Evolutionary conservation across 2,888 invertebrate genomes (phyloP), one percentile per base, ranked within the genome.

Genomic region (Drosophila subsilvestris): DNA sequence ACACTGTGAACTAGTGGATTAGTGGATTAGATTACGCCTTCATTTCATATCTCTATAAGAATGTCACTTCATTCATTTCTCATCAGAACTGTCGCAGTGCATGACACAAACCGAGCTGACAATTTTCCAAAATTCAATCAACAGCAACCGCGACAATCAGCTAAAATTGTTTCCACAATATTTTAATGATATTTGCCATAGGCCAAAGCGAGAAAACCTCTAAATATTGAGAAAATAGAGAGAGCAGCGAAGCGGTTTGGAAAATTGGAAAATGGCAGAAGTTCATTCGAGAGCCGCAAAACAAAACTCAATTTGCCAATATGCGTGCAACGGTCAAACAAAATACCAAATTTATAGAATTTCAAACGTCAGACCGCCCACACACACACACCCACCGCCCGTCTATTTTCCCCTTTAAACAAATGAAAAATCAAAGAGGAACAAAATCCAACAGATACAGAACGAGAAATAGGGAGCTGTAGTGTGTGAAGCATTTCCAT

Each of bases 281-380:
- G 49, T 62, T 56, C 71, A 75, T 59, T 71, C 65, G 51, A 63
- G 37, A 67, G 57, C 58, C 44, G 63, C 58, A 70, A 25, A 71
- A 43, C 75, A 43, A 69, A 82, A 85, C 78, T 81, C 79, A 82
- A 85, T 82, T 82, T 78, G 70, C 55, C 68, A 66, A 84, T 63
- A 69, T 73, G 63, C 66, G 63, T 54, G 32, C 58, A 37, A 61
- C 62, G 63, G 57, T 43, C 79, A 76, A 79, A 82, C 76, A 78
- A 85, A 82, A 83, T 78, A 75, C 53, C 74, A 83, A 78, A 85
- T 83, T 85, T 78, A 82, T 85, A 76, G 85, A 83, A 83, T 78
- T 82, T 78, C 51, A 67, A 71, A 75, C 76, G 55, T 17, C 60
- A 70, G 51, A 75, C 66, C 17, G 66, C 50, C 57, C 56, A 42